Evolutionary conservation across 2,797 vertebrate species (phyloP).

Genomic region (Xenentodon cancila): DNA sequence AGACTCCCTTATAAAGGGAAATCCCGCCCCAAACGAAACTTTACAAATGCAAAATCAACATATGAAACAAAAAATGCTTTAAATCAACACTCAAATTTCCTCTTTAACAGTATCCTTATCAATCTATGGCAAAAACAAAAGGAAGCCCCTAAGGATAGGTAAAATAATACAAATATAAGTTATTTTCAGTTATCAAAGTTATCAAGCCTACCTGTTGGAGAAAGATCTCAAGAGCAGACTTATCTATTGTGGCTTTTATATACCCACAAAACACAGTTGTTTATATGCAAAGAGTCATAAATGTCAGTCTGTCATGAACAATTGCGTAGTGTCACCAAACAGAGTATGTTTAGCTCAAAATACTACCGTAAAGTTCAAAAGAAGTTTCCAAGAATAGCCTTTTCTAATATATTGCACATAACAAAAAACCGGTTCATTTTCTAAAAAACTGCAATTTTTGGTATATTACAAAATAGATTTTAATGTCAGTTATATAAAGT

Average conservation of each 20-base stretch:
- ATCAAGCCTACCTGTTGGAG: slow-evolving; percentile 61
- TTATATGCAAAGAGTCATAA: slow-evolving; percentile 64
- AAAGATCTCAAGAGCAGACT: slow-evolving; percentile 31
- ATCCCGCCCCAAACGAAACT: slow-evolving; percentile 50
- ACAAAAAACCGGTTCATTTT: slow-evolving; percentile 51
- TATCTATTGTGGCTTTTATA: slow-evolving; percentile 69
- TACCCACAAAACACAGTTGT: slow-evolving; percentile 33
- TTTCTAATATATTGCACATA: slow-evolving; percentile 34
- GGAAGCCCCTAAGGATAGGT: background rate
- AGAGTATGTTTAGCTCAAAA: slow-evolving; percentile 69
- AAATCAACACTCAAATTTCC: slow-evolving; percentile 37
- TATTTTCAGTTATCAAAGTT: background rate
- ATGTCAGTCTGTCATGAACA: slow-evolving; percentile 63
- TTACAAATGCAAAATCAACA: slow-evolving; percentile 30
- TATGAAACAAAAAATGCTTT: slow-evolving; percentile 37
- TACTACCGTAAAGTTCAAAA: slow-evolving; percentile 62
- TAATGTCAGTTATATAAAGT: background rate
- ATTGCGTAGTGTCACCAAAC: slow-evolving; percentile 63
- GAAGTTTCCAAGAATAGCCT: slow-evolving; percentile 45
- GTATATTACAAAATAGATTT: slow-evolving; percentile 32
- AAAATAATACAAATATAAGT: slow-evolving; percentile 3
- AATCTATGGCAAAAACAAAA: slow-evolving; percentile 18
- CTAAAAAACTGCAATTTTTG: slow-evolving; percentile 24
- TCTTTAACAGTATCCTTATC: background rate
- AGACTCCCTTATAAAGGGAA: slow-evolving; percentile 13